phyloP scores from a whole-genome alignment of 2,888 invertebrate genomes.

The Cheilosia urbana region DNA sequence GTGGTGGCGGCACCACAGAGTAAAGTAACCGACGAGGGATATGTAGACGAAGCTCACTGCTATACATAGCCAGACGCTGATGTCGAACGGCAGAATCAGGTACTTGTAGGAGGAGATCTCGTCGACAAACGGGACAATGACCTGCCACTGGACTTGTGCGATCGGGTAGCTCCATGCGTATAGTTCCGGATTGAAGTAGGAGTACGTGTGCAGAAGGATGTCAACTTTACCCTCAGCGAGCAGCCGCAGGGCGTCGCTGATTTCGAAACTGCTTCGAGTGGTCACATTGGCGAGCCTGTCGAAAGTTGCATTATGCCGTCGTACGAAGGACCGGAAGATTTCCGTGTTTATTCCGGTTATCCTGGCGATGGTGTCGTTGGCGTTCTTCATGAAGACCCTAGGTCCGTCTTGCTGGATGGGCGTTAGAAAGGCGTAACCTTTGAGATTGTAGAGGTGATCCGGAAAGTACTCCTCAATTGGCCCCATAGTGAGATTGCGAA shows the following conservation, averaged over 20 bases:
- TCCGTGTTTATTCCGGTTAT: constrained; percentile 41
- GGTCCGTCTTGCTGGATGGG: constrained; percentile 55
- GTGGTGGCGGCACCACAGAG: neutral
- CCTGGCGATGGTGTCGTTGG: constrained; percentile 11
- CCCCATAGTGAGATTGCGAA: constrained; percentile 41
- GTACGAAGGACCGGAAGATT: constrained; percentile 55
- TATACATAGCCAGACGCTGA: constrained; percentile 40
- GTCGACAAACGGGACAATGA: constrained; percentile 39
- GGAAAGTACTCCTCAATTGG: constrained; percentile 40
- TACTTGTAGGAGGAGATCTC: constrained; percentile 48
- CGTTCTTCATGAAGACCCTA: constrained; percentile 48
- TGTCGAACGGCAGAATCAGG: constrained; percentile 45
- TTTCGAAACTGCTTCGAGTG: constrained; percentile 36
- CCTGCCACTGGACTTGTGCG: constrained; percentile 48
- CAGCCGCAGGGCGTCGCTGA: constrained; percentile 24
- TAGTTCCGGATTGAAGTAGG: constrained; percentile 21
- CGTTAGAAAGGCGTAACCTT: constrained; percentile 50
- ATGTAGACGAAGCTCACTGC: constrained; percentile 51
- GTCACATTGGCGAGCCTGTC: constrained; percentile 4
- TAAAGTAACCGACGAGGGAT: constrained; percentile 16
- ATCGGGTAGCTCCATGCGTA: constrained; percentile 63
- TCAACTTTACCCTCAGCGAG: constrained; percentile 44
- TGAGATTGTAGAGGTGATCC: constrained; percentile 43
- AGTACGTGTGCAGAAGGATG: constrained; percentile 56
- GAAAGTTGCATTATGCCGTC: constrained; percentile 56